A percentile compares a stretch with the other conserved stretches of the same genome.
Evolutionary conservation across 2,888 invertebrate genomes (phyloP).

Genomic region (Scaeva pyrastri): DNA sequence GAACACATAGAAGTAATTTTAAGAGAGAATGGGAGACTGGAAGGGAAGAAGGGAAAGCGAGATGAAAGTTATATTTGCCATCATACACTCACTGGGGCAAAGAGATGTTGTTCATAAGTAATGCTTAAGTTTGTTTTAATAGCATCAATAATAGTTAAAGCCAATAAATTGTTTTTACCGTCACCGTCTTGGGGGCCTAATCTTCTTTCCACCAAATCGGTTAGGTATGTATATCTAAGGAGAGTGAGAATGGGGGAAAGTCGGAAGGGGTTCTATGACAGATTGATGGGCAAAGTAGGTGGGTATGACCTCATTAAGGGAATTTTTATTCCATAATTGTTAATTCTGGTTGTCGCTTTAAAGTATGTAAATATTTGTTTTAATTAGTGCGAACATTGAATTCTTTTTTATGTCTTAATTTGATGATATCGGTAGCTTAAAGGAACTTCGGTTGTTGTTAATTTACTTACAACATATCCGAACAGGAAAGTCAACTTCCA

Average conservation of each 20-base stretch:
- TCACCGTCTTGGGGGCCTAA: neutral
- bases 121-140: conserved; percentile 31
- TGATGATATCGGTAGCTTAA: neutral
- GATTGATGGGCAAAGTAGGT: neutral
- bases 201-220: neutral
- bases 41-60: neutral
- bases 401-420: neutral
- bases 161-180: conserved; percentile 44
- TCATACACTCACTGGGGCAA: conserved; percentile 54
- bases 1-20: neutral
- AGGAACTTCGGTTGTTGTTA: neutral
- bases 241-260: neutral
- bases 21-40: neutral
- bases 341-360: neutral
- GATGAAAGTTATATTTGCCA: conserved; percentile 43
- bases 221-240: neutral
- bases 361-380: neutral
- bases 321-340: neutral
- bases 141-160: conserved; percentile 60
- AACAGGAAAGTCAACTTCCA: neutral
- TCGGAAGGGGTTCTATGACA: too few relatives aligned
- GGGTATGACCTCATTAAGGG: neutral
- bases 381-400: conserved; percentile 1
- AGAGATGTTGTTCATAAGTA: conserved; percentile 35
- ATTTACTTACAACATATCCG: conserved; percentile 9